phyloP scores from a whole-genome alignment of 2,797 vertebrate species.

The Tangara arthus region DNA sequence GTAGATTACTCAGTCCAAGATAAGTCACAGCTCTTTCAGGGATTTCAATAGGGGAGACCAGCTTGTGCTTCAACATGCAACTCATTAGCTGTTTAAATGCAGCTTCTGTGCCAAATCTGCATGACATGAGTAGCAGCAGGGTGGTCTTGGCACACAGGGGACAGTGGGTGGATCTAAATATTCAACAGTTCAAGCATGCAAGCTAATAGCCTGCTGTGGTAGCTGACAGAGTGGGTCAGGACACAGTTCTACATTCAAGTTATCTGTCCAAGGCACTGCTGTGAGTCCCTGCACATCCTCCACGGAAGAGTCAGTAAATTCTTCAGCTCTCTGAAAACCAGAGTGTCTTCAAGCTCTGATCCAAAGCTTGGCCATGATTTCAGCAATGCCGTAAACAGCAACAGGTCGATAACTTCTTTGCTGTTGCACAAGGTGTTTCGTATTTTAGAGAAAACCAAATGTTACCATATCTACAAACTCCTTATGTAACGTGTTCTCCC shows the following conservation, averaged over 20 bases:
- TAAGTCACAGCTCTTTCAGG: not conserved
- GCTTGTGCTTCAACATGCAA: conserved; percentile 28
- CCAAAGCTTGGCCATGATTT: not conserved
- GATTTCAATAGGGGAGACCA: conserved; percentile 16
- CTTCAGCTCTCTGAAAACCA: not conserved
- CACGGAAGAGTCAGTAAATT: not conserved
- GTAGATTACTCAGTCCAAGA: not conserved
- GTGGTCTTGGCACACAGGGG: conserved; percentile 61
- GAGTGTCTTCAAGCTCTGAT: not conserved
- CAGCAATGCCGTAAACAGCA: not conserved
- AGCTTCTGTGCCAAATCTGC: conserved; percentile 50
- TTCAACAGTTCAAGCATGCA: conserved; percentile 43
- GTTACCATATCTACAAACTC: not conserved
- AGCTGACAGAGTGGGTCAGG: not conserved
- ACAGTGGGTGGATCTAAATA: conserved; percentile 52
- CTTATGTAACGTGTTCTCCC: fast-evolving
- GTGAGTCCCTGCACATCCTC: not conserved
- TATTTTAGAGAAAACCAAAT: not conserved
- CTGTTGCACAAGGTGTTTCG: not conserved
- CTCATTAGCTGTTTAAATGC: conserved; percentile 56
- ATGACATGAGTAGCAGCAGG: conserved; percentile 44
- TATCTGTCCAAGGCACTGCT: not conserved
- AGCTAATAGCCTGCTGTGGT: conserved; percentile 7
- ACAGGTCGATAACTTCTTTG: not conserved
- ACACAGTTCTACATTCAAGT: not conserved